phyloP scores from a whole-genome alignment of 2,797 vertebrate genomes.

The Tragelaphus oryx region DNA sequence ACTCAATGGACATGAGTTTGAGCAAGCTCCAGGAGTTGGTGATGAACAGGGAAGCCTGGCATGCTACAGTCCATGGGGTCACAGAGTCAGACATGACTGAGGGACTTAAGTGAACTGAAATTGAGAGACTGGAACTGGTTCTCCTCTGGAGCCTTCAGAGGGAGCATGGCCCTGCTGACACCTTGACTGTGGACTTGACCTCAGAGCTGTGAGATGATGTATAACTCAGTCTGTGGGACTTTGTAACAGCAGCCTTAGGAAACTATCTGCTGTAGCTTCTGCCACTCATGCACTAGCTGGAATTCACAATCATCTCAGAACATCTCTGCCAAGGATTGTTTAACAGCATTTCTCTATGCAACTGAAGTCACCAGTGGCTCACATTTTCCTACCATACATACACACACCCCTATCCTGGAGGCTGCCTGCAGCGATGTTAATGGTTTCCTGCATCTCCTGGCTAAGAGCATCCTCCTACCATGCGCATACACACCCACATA shows the following conservation, averaged over 20 bases:
- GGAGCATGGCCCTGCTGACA: neutral
- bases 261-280: neutral
- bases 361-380: accelerated
- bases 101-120: neutral
- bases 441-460: neutral
- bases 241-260: neutral
- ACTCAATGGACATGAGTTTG: neutral
- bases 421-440: neutral
- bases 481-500: neutral
- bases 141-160: neutral
- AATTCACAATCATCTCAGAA: accelerated
- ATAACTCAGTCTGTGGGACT: neutral
- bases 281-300: too few relatives aligned
- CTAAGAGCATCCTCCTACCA: neutral
- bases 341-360: neutral
- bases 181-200: neutral
- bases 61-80: neutral
- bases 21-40: neutral
- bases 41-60: neutral
- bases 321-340: neutral
- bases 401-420: neutral
- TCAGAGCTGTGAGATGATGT: neutral
- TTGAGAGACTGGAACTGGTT: neutral
- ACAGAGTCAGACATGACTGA: accelerated
- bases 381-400: neutral